Conservation (phyloP, 2,888 invertebrate species). For the Phyto melanocephala region DNA sequence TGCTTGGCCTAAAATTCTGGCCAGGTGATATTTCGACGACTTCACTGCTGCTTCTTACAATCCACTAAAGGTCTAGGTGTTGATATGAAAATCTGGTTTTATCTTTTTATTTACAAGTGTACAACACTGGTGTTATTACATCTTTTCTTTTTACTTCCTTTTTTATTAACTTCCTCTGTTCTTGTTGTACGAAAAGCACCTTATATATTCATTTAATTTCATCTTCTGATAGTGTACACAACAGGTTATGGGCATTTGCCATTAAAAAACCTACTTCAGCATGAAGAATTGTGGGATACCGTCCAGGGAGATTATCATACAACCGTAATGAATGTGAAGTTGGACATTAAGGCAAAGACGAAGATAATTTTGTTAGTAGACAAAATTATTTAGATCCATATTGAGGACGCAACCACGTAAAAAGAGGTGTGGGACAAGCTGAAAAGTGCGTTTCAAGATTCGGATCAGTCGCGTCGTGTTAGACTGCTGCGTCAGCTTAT, state of each 20-base stretch:
- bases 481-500: neutral
- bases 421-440: constrained; percentile 57
- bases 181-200: neutral
- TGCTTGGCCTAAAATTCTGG: neutral
- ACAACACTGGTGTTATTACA: too few species aligned
- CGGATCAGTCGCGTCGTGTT: neutral
- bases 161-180: neutral
- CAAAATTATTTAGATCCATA: constrained; percentile 52
- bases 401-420: constrained; percentile 33
- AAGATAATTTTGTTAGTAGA: constrained; percentile 51
- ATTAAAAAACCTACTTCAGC: constrained; percentile 44
- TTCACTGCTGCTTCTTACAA: neutral
- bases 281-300: constrained; percentile 51
- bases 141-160: neutral
- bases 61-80: neutral
- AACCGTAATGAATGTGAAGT: constrained; percentile 6
- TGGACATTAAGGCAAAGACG: neutral
- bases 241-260: too few species aligned
- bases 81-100: too few species aligned
- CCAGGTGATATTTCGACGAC: neutral
- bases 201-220: neutral
- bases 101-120: too few species aligned
- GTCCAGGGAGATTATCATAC: constrained; percentile 41
- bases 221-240: too few species aligned
- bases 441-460: constrained; percentile 15